A percentile compares a stretch with the other conserved stretches of the same genome.
These are phyloP conservation scores for Helicoverpa zea DNA, from an alignment of 1,140 invertebrate genomes.

Conservation along the genomic window DNA sequence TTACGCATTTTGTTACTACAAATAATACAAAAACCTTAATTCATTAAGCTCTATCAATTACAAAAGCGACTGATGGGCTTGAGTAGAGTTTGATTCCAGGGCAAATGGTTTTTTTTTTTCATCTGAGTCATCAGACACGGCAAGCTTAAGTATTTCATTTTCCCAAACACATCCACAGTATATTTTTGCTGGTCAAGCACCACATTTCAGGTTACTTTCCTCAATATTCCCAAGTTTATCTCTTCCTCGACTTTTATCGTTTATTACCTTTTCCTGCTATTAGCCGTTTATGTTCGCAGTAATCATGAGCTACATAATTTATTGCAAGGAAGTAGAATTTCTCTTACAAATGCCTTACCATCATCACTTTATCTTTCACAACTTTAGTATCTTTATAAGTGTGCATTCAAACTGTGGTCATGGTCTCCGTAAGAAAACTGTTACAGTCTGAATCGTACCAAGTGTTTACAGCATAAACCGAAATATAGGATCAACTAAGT, in stretches of 20 bases:
- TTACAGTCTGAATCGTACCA: too few species aligned
- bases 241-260: not conserved
- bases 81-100: too few species aligned
- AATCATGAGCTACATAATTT: conserved; percentile 7
- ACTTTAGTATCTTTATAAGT: not conserved
- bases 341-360: not conserved
- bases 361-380: not conserved
- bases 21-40: not conserved
- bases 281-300: not conserved
- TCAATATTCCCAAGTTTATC: not conserved
- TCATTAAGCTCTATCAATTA: too few species aligned
- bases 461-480: too few species aligned
- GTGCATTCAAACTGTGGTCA: not conserved
- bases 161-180: too few species aligned
- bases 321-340: not conserved
- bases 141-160: too few species aligned
- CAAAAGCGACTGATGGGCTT: too few species aligned
- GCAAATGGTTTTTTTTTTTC: too few species aligned
- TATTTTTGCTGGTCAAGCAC: too few species aligned
- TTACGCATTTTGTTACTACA: not conserved
- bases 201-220: not conserved
- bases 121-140: too few species aligned
- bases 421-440: not conserved
- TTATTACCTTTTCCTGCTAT: not conserved
- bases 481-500: too few species aligned